Evolutionary conservation across 2,888 invertebrate genomes (phyloP).

Genomic region (Leptogaster cylindrica): DNA sequence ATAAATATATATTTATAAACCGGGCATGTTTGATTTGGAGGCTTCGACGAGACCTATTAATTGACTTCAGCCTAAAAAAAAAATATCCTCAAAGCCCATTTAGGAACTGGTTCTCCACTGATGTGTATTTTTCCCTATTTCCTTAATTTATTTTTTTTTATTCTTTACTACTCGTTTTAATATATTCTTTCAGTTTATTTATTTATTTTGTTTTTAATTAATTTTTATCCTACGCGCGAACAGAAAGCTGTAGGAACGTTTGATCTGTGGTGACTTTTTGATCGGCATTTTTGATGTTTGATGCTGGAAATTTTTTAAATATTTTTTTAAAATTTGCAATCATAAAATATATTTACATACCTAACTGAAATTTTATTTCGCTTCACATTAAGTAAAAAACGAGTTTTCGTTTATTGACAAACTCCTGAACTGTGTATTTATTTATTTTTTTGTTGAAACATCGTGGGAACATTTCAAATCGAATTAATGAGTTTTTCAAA

Average conservation of each 20-base stretch:
- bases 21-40: background rate
- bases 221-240: too few species aligned
- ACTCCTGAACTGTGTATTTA: background rate
- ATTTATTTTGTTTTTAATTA: too few species aligned
- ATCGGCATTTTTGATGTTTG: too few species aligned
- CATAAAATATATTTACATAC: conserved; percentile 28
- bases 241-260: too few species aligned
- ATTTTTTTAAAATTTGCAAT: conserved; percentile 11
- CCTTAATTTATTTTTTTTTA: background rate
- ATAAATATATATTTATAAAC: background rate
- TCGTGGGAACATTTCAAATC: background rate
- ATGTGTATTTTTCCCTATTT: too few species aligned
- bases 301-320: conserved; percentile 7
- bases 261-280: too few species aligned
- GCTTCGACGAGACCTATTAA: conserved; percentile 16
- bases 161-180: too few species aligned
- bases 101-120: conserved; percentile 16
- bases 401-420: background rate
- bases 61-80: conserved; percentile 25
- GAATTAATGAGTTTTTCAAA: too few species aligned
- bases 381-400: too few species aligned
- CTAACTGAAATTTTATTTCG: background rate
- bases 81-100: conserved; percentile 7
- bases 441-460: background rate
- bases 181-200: too few species aligned